These are phyloP conservation scores for Potamilus streckersoni DNA, from an alignment of 1,140 invertebrate genomes.

Conservation along the genomic window DNA sequence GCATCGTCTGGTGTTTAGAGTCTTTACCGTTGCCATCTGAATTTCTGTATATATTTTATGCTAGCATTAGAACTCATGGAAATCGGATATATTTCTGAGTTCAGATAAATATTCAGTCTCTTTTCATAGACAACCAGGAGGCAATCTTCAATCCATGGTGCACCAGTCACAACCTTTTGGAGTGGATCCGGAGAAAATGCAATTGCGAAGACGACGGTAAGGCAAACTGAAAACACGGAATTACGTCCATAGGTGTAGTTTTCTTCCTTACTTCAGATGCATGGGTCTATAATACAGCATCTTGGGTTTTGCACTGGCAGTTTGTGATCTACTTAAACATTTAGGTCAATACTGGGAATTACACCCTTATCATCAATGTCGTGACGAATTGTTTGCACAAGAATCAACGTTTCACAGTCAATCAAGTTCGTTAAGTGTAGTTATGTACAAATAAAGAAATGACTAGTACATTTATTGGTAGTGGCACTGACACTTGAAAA, in stretches of 20 bases:
- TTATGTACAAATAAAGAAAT: background rate
- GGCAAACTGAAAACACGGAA: constrained; percentile 8
- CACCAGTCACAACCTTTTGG: constrained; percentile 47
- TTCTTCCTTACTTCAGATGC: no score
- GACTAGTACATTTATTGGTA: background rate
- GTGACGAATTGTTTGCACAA: no score
- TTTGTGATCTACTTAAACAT: background rate
- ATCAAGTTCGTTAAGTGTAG: no score
- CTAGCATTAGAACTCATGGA: no score
- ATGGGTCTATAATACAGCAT: background rate
- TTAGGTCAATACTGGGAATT: background rate
- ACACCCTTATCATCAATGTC: background rate
- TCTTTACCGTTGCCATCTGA: no score
- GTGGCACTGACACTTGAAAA: no score
- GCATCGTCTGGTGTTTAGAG: no score
- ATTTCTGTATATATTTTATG: no score
- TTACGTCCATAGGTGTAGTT: no score
- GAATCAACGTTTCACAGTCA: no score
- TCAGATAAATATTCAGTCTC: no score
- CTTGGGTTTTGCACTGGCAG: background rate
- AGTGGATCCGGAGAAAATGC: constrained; percentile 55
- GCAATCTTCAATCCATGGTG: constrained; percentile 60
- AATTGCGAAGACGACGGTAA: constrained; percentile 54
- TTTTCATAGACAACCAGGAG: constrained; percentile 47
- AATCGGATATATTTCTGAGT: no score